Evolutionary conservation across 2,888 invertebrate genomes (phyloP), one percentile per base, ranked within the genome.

Genomic region (Oscheius onirici): DNA sequence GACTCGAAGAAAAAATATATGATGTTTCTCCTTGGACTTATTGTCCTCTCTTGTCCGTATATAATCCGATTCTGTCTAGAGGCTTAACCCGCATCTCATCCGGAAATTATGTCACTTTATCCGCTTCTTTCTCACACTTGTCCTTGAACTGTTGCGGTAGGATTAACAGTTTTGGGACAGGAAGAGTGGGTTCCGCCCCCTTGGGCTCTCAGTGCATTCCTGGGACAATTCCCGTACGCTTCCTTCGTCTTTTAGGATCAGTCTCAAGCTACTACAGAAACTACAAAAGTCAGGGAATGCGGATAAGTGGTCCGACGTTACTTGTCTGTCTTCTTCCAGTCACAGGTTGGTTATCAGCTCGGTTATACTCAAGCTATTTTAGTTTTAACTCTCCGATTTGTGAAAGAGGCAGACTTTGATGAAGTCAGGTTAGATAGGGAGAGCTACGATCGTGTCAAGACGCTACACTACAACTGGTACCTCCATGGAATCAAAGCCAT

Each of bases 391-490:
- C 17, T 63, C 26, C 46, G 46, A n/a, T 63, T 63, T 26, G 63
- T 63, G 13, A 46, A 34, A 63, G 63, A 63, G 26, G n/a, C 34
- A 34, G 68, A 68, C 17, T 49, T 79, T 46, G 76, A 79, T 8
- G 69, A 75, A 17, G 63, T 75, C 11, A 54, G 71, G 51, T 43
- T 79, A 11, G 79, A 76, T 52, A n/a, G 51, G 17, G 77, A 76
- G 26, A 73, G 77, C 13, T 79, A 74, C 44, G 77, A 79, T 28
- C 74, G 73, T 40, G 73, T 70, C 43, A 13, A 54, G 15, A 82
- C 80, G 22, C 68, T 84, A 44, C 84, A 84, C 57, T 66, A 76
- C 20, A 84, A 85, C 65, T 84, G 85, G 85, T 84, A 84, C 71
- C 75, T 80, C 2, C 77, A 77, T 20, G 79, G 83, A 10, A 73